phyloP scores from a whole-genome alignment of 2,888 invertebrate genomes.

The Siphlonurus alternatus region DNA sequence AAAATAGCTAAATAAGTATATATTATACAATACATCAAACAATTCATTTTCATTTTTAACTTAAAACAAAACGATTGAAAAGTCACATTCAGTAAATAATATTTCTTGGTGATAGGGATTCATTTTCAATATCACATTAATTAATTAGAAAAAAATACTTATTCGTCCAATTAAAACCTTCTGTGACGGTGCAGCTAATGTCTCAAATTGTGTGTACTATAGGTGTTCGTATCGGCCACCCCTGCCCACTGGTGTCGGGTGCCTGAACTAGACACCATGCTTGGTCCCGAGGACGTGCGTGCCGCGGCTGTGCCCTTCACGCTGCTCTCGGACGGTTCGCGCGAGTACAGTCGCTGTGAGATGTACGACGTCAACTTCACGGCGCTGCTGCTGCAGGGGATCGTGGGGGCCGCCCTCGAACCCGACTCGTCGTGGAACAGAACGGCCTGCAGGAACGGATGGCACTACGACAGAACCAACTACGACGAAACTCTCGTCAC shows the following conservation, averaged over 20 bases:
- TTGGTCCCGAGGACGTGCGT: conserved; percentile 32
- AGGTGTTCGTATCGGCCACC: conserved; percentile 52
- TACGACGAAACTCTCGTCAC: conserved; percentile 47
- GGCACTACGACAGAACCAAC: conserved; percentile 41
- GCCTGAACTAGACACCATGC: conserved; percentile 31
- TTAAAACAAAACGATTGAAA: no score
- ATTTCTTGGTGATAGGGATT: no score
- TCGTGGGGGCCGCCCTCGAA: conserved; percentile 21
- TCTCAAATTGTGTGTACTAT: no score
- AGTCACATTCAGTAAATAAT: no score
- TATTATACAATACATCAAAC: no score
- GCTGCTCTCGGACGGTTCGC: conserved; percentile 26
- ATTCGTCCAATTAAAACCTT: no score
- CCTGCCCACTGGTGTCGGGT: conserved; percentile 50
- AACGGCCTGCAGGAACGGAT: conserved; percentile 35
- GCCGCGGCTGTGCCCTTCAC: conserved; percentile 34
- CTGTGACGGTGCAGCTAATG: no score
- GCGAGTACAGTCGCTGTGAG: conserved; percentile 31
- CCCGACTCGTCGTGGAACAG: conserved; percentile 27
- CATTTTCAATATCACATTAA: no score
- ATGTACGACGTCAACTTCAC: conserved; percentile 36
- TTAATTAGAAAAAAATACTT: no score
- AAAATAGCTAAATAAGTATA: no score
- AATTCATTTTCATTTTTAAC: no score
- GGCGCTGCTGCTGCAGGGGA: conserved; percentile 19